Base-by-base conservation (phyloP, 2,797 vertebrate genomes). In the Coccyzus lansbergi region DNA sequence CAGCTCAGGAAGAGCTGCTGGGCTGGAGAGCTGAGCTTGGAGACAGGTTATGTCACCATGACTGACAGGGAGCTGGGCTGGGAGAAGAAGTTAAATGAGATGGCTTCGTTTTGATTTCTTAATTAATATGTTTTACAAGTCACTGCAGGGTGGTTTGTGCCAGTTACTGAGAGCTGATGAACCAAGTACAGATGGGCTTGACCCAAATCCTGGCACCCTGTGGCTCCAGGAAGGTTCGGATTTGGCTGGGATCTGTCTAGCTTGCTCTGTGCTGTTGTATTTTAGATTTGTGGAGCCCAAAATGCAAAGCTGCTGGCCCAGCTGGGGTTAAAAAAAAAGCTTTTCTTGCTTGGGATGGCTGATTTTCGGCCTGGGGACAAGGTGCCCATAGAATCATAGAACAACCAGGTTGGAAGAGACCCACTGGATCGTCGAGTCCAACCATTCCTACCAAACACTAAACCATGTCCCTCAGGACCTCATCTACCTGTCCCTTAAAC, bases 301-400 rank as follows among this genome's bases (percentile, higher is more conserved):
- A 28, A 5, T 34, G 12, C 0, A 3, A 59, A 21, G 48, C 26
- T 58, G 87, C 26, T 3, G 59, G 4, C 31, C 14, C 36, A 59
- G 58, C 44, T 15, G 7, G 15, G 72, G 49, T 17, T 7, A 51
- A 65, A 46, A 7, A 51, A 65, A 46, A 29, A 40, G 8, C 86
- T 81, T 15, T 28, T 33, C 15, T 51, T 1, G 0, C 15, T 10
- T 12, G 33, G 71, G 49, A 9, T 31, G 24, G 67, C 31, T n/a
- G 33, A 33, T 15, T 78, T 4, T 7, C 64, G 67, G 6, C 24
- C 0, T 3, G 8, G 26, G 34, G 8, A 29, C 60, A 76, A 70
- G 51, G 6, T 2, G 17, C 3, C 1, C 5, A 3, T 5, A 2
- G 42, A 60, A 42, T 6, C n/a, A n/a, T n/a, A n/a, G n/a, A n/a